Conservation (phyloP, 2,113 vertebrate genomes). For the Fukomys damarensis region DNA sequence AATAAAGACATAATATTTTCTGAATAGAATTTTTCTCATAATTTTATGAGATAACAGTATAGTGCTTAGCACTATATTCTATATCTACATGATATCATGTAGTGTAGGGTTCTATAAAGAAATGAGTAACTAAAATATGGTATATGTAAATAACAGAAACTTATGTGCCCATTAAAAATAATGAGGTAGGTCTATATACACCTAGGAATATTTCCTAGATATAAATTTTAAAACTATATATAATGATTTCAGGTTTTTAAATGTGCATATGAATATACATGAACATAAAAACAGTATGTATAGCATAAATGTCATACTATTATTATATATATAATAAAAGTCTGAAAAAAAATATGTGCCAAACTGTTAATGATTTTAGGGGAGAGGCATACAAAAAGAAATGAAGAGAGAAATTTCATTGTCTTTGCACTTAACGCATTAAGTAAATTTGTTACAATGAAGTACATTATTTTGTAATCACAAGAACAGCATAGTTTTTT, state of each 20-base stretch:
- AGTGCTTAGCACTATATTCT: not conserved
- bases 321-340: not conserved
- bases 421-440: not conserved
- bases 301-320: not conserved
- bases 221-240: not conserved
- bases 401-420: not conserved
- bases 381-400: not conserved
- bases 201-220: not conserved
- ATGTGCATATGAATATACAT: not conserved
- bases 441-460: not conserved
- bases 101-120: not conserved
- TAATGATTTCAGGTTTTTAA: constrained; percentile 6
- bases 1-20: not conserved
- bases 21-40: not conserved
- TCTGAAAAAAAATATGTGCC: not conserved
- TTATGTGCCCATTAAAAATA: not conserved
- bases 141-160: not conserved
- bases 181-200: not conserved
- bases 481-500: not conserved
- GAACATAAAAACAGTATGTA: not conserved
- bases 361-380: not conserved
- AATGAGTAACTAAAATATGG: not conserved
- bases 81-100: not conserved
- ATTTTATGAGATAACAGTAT: not conserved
- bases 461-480: not conserved